Evolutionary conservation across 2,113 vertebrate genomes (phyloP), one percentile per base, ranked within the genome.

Genomic region (Clarias macrocephalus): DNA sequence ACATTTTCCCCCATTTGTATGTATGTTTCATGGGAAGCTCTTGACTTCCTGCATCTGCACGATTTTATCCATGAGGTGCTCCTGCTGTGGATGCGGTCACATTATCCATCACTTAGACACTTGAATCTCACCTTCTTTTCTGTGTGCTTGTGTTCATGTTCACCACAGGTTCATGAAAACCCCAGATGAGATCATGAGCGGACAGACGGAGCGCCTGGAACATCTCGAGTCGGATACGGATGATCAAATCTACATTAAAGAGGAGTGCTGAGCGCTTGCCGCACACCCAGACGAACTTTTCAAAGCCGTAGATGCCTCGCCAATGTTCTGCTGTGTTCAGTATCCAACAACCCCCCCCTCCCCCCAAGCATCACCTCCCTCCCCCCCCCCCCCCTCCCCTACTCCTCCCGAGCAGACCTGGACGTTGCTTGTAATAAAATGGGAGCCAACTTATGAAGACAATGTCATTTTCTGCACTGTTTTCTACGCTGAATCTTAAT

Each of bases 101-200:
- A 23, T 23, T 62, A 52, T 62, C 6, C 1, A 21, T 33, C 9
- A 37, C 30, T 7, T 37, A 5, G n/a, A 21, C 12, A 10, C 8
- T 70, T 37, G 52, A 75, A 52, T 18, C 5, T 57, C 12, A 3
- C 33, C 13, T 18, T 6, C 18, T 21, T 21, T 21, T 28, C 15
- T 86, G 28, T 83, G 23, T 54, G 48, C 82, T 2, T 70, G 23
- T 33, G 21, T 75, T 28, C n/a, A 0, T 48, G 10, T 57, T 23
- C 42, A 42, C 75, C 0, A 25, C 93, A 99, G 98, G 95, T 99
- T 99, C 92, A 99, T 99, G 97, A 99, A 99, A 91, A 99, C 98
- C 59, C 98, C 98, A 0, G 98, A 99, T 0, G 98, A 99, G 95
- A 99, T 99, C 56, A 98, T 99, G 96, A 99, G 97, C 57, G 97